Percentiles rank a stretch among this genome's conserved stretches.
phyloP scores from a whole-genome alignment of 1,140 invertebrate species.

The Polyergus mexicanus region DNA sequence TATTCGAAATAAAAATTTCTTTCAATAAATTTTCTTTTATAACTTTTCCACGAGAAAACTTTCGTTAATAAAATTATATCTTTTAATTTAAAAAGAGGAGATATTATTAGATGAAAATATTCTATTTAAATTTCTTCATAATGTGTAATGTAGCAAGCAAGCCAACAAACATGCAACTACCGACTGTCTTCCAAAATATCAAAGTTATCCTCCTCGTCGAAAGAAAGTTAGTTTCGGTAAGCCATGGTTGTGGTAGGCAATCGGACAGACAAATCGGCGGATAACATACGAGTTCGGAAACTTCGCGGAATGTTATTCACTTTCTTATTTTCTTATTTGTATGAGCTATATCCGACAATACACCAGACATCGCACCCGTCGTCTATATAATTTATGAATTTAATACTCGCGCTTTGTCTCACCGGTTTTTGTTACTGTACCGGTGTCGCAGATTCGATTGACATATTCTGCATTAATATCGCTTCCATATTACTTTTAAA shows the following conservation, averaged over 20 bases:
- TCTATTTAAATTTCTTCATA: background rate
- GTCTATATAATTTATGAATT: slow-evolving; percentile 62
- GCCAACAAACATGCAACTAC: background rate
- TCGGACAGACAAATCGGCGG: slow-evolving; percentile 58
- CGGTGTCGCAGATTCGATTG: background rate
- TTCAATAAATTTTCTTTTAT: background rate
- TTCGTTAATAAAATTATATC: background rate
- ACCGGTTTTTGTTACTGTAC: slow-evolving; percentile 17
- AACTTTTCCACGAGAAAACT: slow-evolving; percentile 19
- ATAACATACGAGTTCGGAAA: slow-evolving; percentile 65
- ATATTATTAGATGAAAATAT: slow-evolving; percentile 26
- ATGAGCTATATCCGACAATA: slow-evolving; percentile 36
- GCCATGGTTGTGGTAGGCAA: slow-evolving; percentile 28
- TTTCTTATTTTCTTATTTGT: slow-evolving; percentile 72
- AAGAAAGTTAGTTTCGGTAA: slow-evolving; percentile 47
- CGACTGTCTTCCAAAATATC: slow-evolving; percentile 26
- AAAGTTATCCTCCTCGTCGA: slow-evolving; percentile 29
- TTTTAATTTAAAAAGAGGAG: slow-evolving; percentile 22
- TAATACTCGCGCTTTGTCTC: slow-evolving; percentile 39
- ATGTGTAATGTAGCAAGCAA: background rate
- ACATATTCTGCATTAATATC: background rate
- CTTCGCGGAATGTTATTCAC: slow-evolving; percentile 57
- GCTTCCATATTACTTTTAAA: background rate
- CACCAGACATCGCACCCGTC: slow-evolving; percentile 39
- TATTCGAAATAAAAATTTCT: background rate